phyloP scores from a whole-genome alignment of 2,888 invertebrate genomes.

The Hydroisotoma schaefferi region DNA sequence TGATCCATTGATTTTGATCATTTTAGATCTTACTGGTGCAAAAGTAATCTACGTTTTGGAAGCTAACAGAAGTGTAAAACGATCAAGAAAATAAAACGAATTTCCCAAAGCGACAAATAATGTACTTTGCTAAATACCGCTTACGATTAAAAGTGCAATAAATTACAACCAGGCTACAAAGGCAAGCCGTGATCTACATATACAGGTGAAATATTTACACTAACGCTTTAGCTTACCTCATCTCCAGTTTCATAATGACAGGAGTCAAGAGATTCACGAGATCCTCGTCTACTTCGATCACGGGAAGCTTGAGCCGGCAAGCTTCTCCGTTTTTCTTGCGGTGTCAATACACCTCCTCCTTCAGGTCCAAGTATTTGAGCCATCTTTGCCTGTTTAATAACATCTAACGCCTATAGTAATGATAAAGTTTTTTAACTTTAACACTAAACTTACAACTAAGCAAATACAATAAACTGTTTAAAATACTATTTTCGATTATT shows the following conservation, averaged over 20 bases:
- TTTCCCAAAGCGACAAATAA: neutral
- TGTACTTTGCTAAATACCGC: too few species aligned
- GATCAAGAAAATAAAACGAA: neutral
- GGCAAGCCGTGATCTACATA: too few species aligned
- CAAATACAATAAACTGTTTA: constrained; percentile 1
- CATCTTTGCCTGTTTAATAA: constrained; percentile 86
- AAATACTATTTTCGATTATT: neutral
- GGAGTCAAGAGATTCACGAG: constrained; percentile 68
- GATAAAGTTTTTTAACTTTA: constrained; percentile 16
- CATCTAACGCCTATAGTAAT: constrained; percentile 72
- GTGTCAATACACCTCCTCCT: constrained; percentile 50
- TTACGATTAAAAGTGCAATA: too few species aligned
- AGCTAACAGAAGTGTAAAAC: neutral
- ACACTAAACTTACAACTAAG: constrained; percentile 21
- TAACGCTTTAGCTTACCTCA: constrained; percentile 63
- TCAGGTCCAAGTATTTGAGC: constrained; percentile 66
- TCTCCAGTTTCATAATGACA: constrained; percentile 66
- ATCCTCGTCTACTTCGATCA: constrained; percentile 62
- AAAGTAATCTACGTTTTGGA: too few species aligned
- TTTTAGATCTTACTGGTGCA: too few species aligned
- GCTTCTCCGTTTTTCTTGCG: constrained; percentile 50
- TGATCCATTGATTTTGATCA: too few species aligned
- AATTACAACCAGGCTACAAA: neutral
- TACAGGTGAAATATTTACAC: neutral
- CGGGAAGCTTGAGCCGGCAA: constrained; percentile 57